Evolutionary conservation across 2,888 invertebrate species (phyloP), one percentile per base, ranked within the genome.

Genomic region (Ophion obscuratus): DNA sequence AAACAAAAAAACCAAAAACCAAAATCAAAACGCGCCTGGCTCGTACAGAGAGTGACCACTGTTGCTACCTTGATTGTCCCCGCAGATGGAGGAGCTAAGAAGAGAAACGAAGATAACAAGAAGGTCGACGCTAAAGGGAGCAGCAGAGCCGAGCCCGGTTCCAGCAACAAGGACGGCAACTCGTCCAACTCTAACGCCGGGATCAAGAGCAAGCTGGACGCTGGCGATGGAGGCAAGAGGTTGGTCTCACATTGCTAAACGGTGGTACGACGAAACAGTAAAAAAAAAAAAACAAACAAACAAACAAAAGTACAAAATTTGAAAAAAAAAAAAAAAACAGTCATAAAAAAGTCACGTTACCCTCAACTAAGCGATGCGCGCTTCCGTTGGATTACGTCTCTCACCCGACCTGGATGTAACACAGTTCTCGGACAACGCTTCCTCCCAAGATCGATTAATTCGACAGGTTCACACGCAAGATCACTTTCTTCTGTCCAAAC

Each of bases 201-300:
- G 92, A 95, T 95, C 89, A 95, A 95, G 94, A 96, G 95, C 93
- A 95, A 95, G 92, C 95, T 95, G 90, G 95, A 95, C 91, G 90
- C 88, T 87, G 92, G 92, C 89, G 94, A 93, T 86, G 93, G 95
- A 95, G 92, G 96, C 90, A 94, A 95, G 94, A 95, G 95, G 95
- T 95, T 94, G 95, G 94, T 95, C 93, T 93, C 91, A 90, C 91
- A 93, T 93, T 93, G 93, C 92, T 93, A 89, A 89, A 91, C 91
- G 92, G 90, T 92, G 91, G 89, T 91, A 85, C 84, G 82, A 83
- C 88, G 85, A 78, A 64, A 81, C 70, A 74, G 74, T 62, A 68
- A 62, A 74, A 74, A 84, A 78, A 78, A 66, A 68, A 27, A n/a
- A n/a, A n/a, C n/a, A n/a, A 66, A 76, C 74, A 24, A 79, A 80